phyloP scores from a whole-genome alignment of 2,797 vertebrate species.

The Muraenolepis orangiensis region DNA sequence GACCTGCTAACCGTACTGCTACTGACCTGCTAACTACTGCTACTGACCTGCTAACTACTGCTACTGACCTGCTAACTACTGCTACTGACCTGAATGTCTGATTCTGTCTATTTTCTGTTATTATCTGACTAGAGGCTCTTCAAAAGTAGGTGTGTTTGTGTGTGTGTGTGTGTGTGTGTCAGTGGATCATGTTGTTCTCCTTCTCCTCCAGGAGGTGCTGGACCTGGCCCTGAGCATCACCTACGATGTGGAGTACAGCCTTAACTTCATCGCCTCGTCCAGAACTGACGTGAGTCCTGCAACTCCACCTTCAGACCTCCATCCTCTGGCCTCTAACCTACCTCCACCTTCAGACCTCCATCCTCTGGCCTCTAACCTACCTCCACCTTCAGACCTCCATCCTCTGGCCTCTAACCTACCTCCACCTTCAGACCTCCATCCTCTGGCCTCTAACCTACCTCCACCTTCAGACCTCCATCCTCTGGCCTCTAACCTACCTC shows the following conservation, averaged over 20 bases:
- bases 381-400: not conserved
- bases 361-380: not conserved
- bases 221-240: slow-evolving; percentile 91
- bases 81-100: no score
- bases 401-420: no score
- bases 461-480: not conserved
- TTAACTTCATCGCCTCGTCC: slow-evolving; percentile 93
- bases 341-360: no score
- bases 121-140: no score
- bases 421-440: not conserved
- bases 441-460: no score
- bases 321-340: not conserved
- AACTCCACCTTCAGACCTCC: no score
- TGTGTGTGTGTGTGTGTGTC: not conserved
- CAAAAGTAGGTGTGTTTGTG: no score
- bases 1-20: no score
- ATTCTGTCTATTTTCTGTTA: not conserved
- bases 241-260: slow-evolving; percentile 82
- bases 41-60: no score
- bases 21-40: no score
- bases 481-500: no score
- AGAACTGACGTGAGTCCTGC: slow-evolving; percentile 83
- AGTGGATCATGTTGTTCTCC: not conserved
- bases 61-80: no score
- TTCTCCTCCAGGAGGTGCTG: slow-evolving; percentile 78